Conservation (phyloP, 2,113 vertebrate genomes). For the Hydrochoerus hydrochaeris region DNA sequence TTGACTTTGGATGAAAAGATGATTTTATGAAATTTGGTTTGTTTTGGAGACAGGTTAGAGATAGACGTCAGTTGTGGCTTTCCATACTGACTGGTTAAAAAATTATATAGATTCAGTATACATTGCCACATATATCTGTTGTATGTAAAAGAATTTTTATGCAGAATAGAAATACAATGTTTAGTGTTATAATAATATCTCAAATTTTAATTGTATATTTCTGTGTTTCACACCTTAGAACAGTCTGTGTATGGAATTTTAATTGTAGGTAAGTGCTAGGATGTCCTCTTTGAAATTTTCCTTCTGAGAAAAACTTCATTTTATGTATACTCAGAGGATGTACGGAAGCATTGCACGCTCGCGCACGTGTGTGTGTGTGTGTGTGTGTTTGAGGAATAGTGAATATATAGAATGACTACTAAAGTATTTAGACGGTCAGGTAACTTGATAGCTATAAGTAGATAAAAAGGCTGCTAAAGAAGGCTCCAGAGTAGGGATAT, state of each 20-base stretch:
- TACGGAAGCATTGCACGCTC: background rate
- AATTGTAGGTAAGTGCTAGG: background rate
- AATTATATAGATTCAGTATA: background rate
- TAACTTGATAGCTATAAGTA: constrained; percentile 24
- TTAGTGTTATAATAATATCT: constrained; percentile 26
- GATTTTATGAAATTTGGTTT: constrained; percentile 66
- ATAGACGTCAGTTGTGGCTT: constrained; percentile 54
- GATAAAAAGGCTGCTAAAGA: constrained; percentile 35
- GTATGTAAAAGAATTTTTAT: constrained; percentile 43
- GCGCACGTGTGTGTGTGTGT: background rate
- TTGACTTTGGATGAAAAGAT: constrained; percentile 68
- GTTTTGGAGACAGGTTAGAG: constrained; percentile 60
- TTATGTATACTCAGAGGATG: background rate
- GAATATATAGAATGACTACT: background rate
- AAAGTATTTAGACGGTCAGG: background rate
- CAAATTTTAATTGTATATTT: constrained; percentile 64
- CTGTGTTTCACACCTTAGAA: background rate
- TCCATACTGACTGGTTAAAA: constrained; percentile 39
- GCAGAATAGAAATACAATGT: constrained; percentile 44
- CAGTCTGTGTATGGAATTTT: constrained; percentile 44
- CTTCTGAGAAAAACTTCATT: constrained; percentile 19
- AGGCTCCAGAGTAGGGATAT: background rate
- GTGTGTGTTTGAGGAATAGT: constrained; percentile 29
- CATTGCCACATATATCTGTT: background rate
- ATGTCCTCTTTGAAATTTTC: constrained; percentile 46